A percentile compares a stretch with the other conserved stretches of the same genome.
Evolutionary conservation across 92 coral and sea anemone genomes (phyloP).

Genomic region (Palythoa caribaeorum): DNA sequence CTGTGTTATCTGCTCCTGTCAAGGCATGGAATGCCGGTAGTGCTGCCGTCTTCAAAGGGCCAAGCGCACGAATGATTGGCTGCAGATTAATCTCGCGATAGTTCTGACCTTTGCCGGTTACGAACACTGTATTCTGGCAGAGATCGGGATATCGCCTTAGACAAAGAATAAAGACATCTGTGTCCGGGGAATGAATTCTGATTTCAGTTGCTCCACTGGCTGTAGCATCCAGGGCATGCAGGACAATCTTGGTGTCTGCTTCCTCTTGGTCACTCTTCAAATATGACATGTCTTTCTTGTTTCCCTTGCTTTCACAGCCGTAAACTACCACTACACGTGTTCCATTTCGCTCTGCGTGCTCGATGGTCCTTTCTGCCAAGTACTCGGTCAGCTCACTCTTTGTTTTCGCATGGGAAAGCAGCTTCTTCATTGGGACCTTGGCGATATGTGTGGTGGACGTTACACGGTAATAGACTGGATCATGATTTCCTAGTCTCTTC

Average conservation of each 20-base stretch:
- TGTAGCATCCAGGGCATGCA: slow-evolving; percentile 30
- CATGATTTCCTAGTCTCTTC: slow-evolving; percentile 32
- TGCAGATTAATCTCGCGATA: slow-evolving; percentile 37
- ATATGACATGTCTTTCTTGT: slow-evolving; percentile 2
- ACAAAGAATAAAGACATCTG: slow-evolving; percentile 42
- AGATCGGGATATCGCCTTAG: slow-evolving; percentile 50
- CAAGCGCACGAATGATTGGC: slow-evolving; percentile 48
- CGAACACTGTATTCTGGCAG: slow-evolving; percentile 33
- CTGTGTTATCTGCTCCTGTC: slow-evolving; percentile 31
- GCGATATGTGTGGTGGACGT: slow-evolving; percentile 29
- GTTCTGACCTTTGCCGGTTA: slow-evolving; percentile 32
- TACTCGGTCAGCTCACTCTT: slow-evolving; percentile 18
- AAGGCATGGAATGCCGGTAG: slow-evolving; percentile 49
- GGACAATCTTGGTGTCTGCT: slow-evolving; percentile 24
- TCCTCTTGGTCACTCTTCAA: slow-evolving; percentile 36
- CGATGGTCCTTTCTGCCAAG: slow-evolving; percentile 10
- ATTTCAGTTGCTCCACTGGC: slow-evolving; percentile 24
- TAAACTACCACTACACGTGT: background rate
- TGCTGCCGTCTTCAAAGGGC: slow-evolving; percentile 44
- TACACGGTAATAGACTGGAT: slow-evolving; percentile 34
- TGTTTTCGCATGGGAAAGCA: slow-evolving; percentile 23
- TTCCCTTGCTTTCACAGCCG: slow-evolving; percentile 25
- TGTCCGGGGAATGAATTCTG: slow-evolving; percentile 25
- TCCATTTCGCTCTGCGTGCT: slow-evolving; percentile 6
- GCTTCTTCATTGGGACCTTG: slow-evolving; percentile 11